Conservation (phyloP, 2,797 vertebrate genomes). For the Hypotaenidia okinawae region DNA sequence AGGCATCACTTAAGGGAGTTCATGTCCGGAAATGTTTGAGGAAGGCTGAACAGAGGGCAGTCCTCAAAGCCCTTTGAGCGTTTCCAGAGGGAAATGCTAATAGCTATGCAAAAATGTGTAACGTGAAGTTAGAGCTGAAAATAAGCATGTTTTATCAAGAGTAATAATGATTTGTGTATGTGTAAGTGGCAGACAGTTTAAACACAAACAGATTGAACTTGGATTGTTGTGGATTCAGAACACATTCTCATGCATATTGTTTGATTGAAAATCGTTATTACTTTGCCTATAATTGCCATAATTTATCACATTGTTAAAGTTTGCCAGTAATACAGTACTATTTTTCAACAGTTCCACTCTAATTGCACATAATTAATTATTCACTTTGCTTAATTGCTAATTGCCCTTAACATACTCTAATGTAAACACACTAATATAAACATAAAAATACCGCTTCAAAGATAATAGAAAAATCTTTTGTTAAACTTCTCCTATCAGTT, state of each 20-base stretch:
- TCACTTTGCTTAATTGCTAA: conserved; percentile 71
- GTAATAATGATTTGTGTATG: conserved; percentile 56
- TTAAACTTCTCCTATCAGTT: conserved; percentile 54
- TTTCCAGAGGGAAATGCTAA: background rate
- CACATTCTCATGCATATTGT: conserved; percentile 73
- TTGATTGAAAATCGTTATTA: conserved; percentile 77
- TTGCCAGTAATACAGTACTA: conserved; percentile 67
- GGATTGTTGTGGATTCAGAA: conserved; percentile 61
- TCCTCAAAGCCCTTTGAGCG: background rate
- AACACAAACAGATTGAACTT: conserved; percentile 50
- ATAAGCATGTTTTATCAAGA: conserved; percentile 39
- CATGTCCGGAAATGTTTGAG: background rate
- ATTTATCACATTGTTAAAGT: conserved; percentile 76
- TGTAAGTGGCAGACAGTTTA: conserved; percentile 54
- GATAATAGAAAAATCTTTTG: conserved; percentile 56
- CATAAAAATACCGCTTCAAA: conserved; percentile 66
- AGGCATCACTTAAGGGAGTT: background rate
- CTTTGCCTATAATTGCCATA: conserved; percentile 78
- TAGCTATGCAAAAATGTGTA: background rate
- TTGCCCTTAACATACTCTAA: conserved; percentile 69
- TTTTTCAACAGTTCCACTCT: conserved; percentile 73
- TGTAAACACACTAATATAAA: conserved; percentile 45
- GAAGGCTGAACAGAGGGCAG: background rate
- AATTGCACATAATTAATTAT: conserved; percentile 76
- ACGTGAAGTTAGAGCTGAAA: background rate